These are phyloP conservation scores for Gambusia affinis DNA, from an alignment of 2,113 vertebrate genomes.

Conservation along the genomic window DNA sequence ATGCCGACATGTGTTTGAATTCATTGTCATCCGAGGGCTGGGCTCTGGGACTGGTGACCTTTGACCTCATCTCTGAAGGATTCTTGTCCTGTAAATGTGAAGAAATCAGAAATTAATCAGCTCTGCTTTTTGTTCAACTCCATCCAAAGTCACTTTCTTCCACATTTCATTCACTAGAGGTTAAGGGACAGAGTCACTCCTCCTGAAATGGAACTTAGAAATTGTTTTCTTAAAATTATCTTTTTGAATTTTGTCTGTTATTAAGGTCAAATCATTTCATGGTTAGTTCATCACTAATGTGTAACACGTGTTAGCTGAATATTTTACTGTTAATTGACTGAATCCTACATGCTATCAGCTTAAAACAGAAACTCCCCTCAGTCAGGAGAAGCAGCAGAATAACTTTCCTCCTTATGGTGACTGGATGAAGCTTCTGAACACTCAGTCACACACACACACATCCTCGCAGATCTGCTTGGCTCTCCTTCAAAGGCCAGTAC, in stretches of 20 bases:
- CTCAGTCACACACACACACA: neutral
- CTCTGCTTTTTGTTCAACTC: neutral
- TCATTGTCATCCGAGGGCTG: constrained; percentile 32
- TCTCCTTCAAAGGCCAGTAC: neutral
- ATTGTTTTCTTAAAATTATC: too few species aligned
- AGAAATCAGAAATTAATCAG: neutral
- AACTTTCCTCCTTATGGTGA: too few species aligned
- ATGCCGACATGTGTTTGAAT: constrained; percentile 21
- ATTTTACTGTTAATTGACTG: neutral
- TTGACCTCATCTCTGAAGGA: constrained; percentile 44
- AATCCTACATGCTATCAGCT: neutral
- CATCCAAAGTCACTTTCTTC: too few species aligned
- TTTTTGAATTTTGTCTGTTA: too few species aligned
- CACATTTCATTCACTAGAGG: neutral
- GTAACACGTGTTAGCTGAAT: too few species aligned
- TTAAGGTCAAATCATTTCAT: too few species aligned
- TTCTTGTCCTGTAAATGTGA: constrained; percentile 17
- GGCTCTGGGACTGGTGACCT: constrained; percentile 49
- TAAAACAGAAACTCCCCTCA: neutral
- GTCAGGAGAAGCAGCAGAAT: neutral
- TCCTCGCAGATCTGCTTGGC: neutral
- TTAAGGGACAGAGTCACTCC: neutral
- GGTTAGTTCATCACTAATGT: too few species aligned
- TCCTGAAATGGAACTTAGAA: too few species aligned
- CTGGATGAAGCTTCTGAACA: neutral